Conservation (phyloP, 2,113 vertebrate genomes). For the Paraplagusia blochii region DNA sequence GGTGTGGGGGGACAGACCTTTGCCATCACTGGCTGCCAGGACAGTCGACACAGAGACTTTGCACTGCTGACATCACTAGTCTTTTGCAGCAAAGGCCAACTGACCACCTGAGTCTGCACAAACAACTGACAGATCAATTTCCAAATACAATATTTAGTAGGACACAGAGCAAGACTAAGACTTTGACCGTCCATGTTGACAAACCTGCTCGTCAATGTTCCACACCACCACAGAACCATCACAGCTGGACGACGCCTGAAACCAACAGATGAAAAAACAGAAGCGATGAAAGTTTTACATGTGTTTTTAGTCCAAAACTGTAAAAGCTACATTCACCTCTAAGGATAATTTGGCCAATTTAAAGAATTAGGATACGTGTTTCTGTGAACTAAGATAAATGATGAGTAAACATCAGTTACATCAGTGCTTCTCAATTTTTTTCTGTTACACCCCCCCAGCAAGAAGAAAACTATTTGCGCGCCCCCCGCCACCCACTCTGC, state of each 20-base stretch:
- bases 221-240: constrained; percentile 91
- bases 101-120: constrained; percentile 79
- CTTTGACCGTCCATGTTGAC: not conserved
- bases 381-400: too few species aligned
- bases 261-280: not conserved
- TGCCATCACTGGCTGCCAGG: constrained; percentile 85
- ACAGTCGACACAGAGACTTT: constrained; percentile 89
- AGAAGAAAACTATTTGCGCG: too few species aligned
- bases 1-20: constrained; percentile 71
- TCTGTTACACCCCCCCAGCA: too few species aligned
- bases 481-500: too few species aligned
- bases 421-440: too few species aligned
- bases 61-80: constrained; percentile 87
- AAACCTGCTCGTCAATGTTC: constrained; percentile 90
- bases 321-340: too few species aligned
- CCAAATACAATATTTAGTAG: too few species aligned
- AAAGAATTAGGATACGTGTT: too few species aligned
- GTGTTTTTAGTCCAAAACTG: too few species aligned
- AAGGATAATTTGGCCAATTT: too few species aligned
- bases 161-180: not conserved
- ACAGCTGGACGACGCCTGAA: constrained; percentile 90
- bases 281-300: too few species aligned
- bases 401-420: too few species aligned
- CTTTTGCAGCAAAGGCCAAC: constrained; percentile 86
- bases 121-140: constrained; percentile 7